Evolutionary conservation across 2,797 vertebrate genomes (phyloP).

Genomic region (Falco peregrinus): DNA sequence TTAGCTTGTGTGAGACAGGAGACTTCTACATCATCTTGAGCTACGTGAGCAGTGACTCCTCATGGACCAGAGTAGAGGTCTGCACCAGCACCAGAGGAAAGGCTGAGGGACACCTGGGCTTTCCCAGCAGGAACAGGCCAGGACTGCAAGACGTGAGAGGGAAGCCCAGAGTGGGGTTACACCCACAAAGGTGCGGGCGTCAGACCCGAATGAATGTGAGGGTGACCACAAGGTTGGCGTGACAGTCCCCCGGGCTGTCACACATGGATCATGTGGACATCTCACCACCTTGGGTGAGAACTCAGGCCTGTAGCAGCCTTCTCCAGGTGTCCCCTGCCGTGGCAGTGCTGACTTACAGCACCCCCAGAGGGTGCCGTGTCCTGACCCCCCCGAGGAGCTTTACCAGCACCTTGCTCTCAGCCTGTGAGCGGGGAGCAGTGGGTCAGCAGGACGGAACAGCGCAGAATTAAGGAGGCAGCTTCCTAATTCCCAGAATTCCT

Average conservation of each 20-base stretch:
- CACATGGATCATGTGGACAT: rapidly evolving
- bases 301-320: not conserved
- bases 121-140: not conserved
- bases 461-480: not conserved
- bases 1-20: rapidly evolving
- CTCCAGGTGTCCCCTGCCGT: not conserved
- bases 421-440: not conserved
- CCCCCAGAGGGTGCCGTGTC: not conserved
- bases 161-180: not conserved
- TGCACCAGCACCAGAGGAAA: not conserved
- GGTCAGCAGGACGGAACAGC: not conserved
- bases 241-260: not conserved
- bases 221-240: rapidly evolving
- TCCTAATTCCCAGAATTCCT: not conserved
- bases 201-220: not conserved
- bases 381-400: not conserved
- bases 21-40: rapidly evolving
- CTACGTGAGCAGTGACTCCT: not conserved
- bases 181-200: not conserved
- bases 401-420: not conserved
- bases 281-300: not conserved
- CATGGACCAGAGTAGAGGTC: not conserved
- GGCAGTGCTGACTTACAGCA: not conserved
- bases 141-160: not conserved
- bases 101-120: not conserved